Percentiles rank a stretch among this genome's conserved stretches.
These are phyloP conservation scores for Heliconius ethilla DNA, from an alignment of 2,888 invertebrate species.

Conservation along the genomic window DNA sequence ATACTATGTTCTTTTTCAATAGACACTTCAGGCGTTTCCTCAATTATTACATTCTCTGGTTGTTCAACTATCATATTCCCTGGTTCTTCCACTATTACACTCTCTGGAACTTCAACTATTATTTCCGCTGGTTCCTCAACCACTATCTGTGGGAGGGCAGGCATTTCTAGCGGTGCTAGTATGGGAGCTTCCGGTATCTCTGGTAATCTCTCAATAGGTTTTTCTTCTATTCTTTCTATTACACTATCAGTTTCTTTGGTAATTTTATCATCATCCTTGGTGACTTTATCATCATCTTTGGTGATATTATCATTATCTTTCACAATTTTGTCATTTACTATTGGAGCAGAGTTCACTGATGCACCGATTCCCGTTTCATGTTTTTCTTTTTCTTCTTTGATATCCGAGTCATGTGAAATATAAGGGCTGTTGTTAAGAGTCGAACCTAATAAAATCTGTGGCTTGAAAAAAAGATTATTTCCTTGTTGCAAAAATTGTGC, in stretches of 20 bases:
- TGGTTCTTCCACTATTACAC: conserved; percentile 1
- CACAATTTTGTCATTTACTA: background rate
- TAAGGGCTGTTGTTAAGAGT: conserved; percentile 20
- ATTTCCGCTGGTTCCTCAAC: conserved; percentile 11
- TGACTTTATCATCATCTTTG: background rate
- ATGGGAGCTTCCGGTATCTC: conserved; percentile 30
- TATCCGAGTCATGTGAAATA: conserved; percentile 6
- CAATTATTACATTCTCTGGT: background rate
- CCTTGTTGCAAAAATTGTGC: conserved; percentile 53
- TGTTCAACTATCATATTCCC: background rate
- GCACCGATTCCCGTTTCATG: background rate
- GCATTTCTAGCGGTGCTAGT: conserved; percentile 30
- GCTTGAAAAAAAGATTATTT: conserved; percentile 57
- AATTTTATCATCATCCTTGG: background rate
- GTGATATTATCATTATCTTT: background rate
- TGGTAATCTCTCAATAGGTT: background rate
- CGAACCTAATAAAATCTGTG: conserved; percentile 44
- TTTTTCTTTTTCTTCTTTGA: conserved; percentile 6
- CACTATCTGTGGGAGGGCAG: conserved; percentile 25
- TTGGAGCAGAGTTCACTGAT: background rate
- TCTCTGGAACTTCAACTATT: conserved; percentile 2
- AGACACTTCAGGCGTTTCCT: conserved; percentile 2
- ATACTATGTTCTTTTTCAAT: conserved; percentile 23
- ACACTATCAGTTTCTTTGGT: background rate
- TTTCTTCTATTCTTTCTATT: background rate